Evolutionary conservation across 2,797 vertebrate species (phyloP).

Genomic region (Gallinago nigripennis): DNA sequence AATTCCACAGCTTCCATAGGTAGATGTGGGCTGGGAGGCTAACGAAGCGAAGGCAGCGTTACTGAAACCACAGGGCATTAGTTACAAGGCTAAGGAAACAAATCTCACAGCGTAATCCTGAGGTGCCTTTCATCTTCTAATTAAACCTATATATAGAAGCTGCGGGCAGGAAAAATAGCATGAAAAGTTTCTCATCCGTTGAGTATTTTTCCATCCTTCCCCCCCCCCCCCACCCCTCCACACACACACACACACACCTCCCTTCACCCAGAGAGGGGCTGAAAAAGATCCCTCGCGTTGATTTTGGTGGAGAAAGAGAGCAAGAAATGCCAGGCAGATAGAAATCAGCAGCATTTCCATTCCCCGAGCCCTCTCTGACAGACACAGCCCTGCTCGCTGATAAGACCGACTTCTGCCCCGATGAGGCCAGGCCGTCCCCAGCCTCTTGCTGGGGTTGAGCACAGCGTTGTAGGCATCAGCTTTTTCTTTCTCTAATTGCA

Average conservation of each 20-base stretch:
- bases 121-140: conserved; percentile 57
- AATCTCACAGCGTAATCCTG: conserved; percentile 60
- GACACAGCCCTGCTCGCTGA: not conserved
- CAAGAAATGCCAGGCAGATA: conserved; percentile 9
- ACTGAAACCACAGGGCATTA: conserved; percentile 42
- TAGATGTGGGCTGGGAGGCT: not conserved
- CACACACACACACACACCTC: not conserved
- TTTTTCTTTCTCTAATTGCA: not conserved
- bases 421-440: not conserved
- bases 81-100: conserved; percentile 53
- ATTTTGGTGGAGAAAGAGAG: not conserved
- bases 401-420: not conserved
- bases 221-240: too few relatives aligned
- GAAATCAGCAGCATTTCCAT: not conserved
- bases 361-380: not conserved
- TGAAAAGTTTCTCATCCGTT: conserved; percentile 33
- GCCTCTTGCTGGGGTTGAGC: not conserved
- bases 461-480: not conserved
- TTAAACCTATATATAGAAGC: conserved; percentile 71
- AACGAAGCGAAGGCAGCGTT: not conserved
- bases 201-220: conserved; percentile 64
- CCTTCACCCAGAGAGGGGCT: not conserved
- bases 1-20: conserved; percentile 9
- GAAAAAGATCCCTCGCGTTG: not conserved
- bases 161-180: conserved; percentile 12